A percentile compares a stretch with the other conserved stretches of the same genome.
These are phyloP conservation scores for Deroptyus accipitrinus DNA, from an alignment of 2,113 vertebrate species.

Conservation along the genomic window DNA sequence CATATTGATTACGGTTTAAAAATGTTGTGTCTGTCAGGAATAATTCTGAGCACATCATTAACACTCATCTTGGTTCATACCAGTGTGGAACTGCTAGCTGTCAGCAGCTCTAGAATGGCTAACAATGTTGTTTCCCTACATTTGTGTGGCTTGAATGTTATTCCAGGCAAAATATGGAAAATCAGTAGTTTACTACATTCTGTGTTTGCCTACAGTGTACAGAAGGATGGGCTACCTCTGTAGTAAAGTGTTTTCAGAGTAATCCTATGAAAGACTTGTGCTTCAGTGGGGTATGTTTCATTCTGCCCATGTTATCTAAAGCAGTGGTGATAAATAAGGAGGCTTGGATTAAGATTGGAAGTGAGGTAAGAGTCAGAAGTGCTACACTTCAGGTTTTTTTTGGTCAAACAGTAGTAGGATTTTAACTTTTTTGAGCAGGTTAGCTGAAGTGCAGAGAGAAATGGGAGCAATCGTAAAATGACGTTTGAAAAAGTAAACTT, in stretches of 20 bases:
- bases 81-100: not conserved
- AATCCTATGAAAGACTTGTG: not conserved
- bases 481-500: not conserved
- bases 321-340: not conserved
- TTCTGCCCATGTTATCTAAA: not conserved
- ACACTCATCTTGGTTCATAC: not conserved
- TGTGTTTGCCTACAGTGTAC: not conserved
- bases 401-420: constrained; percentile 10
- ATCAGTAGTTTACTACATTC: not conserved
- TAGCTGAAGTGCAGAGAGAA: constrained; percentile 38
- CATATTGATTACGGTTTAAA: not conserved
- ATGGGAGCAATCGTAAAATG: constrained; percentile 20
- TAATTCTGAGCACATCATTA: not conserved
- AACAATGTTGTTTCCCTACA: not conserved
- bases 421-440: not conserved
- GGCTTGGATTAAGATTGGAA: not conserved
- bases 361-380: not conserved
- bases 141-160: not conserved
- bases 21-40: not conserved
- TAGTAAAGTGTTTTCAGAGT: not conserved
- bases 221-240: not conserved
- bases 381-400: not conserved
- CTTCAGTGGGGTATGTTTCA: not conserved
- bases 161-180: not conserved
- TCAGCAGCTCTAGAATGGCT: not conserved